Evolutionary conservation across 2,888 invertebrate genomes (phyloP).

Genomic region (Nasonovia ribisnigri): DNA sequence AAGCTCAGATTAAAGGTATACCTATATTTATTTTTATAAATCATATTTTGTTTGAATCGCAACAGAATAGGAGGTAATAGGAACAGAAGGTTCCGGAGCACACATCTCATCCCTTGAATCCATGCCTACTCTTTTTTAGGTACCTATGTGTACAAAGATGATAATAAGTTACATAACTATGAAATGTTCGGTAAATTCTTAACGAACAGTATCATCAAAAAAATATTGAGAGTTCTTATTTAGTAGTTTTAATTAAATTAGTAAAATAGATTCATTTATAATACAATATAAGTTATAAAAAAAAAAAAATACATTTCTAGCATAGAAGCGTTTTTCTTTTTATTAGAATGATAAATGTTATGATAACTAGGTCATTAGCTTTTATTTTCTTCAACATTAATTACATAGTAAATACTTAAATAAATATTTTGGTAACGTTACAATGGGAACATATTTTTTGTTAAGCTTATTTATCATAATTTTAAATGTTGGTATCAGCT

Average conservation of each 20-base stretch:
- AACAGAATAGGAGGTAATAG: no score
- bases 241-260: not conserved
- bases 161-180: no score
- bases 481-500: not conserved
- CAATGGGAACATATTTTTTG: not conserved
- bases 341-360: not conserved
- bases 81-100: not conserved
- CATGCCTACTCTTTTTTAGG: not conserved
- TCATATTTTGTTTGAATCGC: no score
- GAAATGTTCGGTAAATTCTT: no score
- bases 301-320: not conserved
- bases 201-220: not conserved
- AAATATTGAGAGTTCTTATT: not conserved
- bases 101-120: not conserved
- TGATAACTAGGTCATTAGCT: not conserved
- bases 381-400: not conserved
- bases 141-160: no score
- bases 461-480: conserved; percentile 2
- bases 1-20: no score
- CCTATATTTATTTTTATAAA: no score
- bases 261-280: not conserved
- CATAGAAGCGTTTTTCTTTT: not conserved
- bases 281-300: not conserved
- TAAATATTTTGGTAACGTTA: not conserved
- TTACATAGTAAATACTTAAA: not conserved